Conservation (phyloP, 2,797 vertebrate genomes). For the Toxotes lorentzi region DNA sequence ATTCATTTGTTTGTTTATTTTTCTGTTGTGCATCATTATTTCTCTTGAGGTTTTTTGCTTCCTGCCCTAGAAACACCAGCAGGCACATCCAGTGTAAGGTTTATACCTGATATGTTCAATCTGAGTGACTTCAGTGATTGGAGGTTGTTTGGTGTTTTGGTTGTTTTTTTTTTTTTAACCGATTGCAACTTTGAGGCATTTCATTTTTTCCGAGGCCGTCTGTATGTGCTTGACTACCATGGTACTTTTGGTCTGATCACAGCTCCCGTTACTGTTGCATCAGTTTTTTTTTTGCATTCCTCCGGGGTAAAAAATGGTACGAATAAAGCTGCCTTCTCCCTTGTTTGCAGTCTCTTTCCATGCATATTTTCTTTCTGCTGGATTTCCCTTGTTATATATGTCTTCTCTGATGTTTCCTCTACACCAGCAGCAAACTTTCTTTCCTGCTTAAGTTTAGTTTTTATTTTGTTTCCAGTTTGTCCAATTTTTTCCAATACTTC, state of each 20-base stretch:
- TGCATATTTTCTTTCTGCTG: neutral
- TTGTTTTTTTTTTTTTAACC: neutral
- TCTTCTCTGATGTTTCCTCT: neutral
- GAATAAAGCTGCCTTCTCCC: neutral
- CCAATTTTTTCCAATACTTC: neutral
- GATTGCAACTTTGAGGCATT: conserved; percentile 40
- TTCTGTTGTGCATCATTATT: neutral
- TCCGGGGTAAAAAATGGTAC: neutral
- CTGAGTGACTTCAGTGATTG: conserved; percentile 21
- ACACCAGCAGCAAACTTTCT: neutral
- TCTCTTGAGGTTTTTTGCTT: neutral
- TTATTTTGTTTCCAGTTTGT: neutral
- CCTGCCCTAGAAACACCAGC: neutral
- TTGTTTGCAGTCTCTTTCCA: neutral
- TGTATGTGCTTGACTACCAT: conserved; percentile 15
- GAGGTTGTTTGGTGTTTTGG: conserved; percentile 3
- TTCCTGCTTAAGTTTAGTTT: neutral
- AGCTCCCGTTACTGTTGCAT: conserved; percentile 8
- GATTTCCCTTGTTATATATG: neutral
- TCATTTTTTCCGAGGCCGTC: conserved; percentile 10
- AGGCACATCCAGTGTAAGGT: too few relatives aligned
- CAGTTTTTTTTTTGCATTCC: neutral
- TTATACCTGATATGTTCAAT: conserved; percentile 17
- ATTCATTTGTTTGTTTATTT: too few relatives aligned
- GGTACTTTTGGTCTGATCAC: conserved; percentile 20